phyloP scores from a whole-genome alignment of 2,113 vertebrate genomes.

The Percopsis transmontana region DNA sequence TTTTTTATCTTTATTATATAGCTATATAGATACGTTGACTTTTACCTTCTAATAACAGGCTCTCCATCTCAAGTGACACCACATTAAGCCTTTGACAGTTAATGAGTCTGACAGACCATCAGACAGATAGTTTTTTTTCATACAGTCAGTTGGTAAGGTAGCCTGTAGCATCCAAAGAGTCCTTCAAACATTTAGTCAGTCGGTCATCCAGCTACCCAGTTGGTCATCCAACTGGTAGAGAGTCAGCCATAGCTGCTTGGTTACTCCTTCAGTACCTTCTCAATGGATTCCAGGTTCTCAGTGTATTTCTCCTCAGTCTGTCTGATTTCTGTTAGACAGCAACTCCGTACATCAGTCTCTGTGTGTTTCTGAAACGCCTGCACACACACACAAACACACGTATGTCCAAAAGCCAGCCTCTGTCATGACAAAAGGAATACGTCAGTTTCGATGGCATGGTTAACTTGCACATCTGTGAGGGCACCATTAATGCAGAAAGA shows the following conservation, averaged over 20 bases:
- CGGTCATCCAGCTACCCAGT: not conserved
- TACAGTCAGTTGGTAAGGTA: not conserved
- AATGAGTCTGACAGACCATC: too few relatives aligned
- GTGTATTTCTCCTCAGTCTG: constrained; percentile 98
- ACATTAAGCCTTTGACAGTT: too few relatives aligned
- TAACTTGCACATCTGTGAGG: too few relatives aligned
- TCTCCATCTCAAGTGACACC: too few relatives aligned
- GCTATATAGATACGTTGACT: too few relatives aligned
- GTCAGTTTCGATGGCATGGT: too few relatives aligned
- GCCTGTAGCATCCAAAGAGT: not conserved
- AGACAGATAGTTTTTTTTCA: not conserved
- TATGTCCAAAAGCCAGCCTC: constrained; percentile 27
- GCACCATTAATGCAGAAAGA: too few relatives aligned
- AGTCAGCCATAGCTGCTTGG: not conserved
- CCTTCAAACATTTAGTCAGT: not conserved
- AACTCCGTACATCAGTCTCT: constrained; percentile 93
- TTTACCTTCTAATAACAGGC: too few relatives aligned
- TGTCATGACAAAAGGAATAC: too few relatives aligned
- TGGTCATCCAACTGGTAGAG: not conserved
- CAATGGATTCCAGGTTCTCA: constrained; percentile 95
- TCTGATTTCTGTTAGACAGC: constrained; percentile 93
- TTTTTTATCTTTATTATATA: too few relatives aligned
- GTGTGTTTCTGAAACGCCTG: constrained; percentile 84
- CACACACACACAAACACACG: constrained; percentile 30
- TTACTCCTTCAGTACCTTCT: constrained; percentile 80